phyloP scores from a whole-genome alignment of 2,113 vertebrate species.

The Malurus melanocephalus region DNA sequence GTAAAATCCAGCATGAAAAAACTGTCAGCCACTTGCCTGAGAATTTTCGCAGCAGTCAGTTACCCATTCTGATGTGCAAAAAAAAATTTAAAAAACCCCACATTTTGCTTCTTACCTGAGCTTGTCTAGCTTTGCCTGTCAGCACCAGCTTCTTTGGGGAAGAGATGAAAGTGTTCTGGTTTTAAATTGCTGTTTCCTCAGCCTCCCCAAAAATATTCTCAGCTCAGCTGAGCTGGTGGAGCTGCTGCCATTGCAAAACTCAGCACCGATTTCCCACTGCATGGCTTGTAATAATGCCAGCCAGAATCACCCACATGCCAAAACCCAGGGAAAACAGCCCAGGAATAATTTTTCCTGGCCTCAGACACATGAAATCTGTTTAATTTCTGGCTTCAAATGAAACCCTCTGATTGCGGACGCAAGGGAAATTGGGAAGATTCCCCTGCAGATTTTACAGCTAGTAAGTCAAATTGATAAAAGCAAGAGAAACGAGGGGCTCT shows the following conservation, averaged over 20 bases:
- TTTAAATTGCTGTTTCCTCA: neutral
- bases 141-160: neutral
- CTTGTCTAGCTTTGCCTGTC: neutral
- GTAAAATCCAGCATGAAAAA: slow-evolving; percentile 17
- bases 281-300: neutral
- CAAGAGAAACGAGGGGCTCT: neutral
- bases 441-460: neutral
- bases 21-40: neutral
- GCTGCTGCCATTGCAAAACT: neutral
- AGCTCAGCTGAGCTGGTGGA: neutral
- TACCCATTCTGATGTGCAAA: neutral
- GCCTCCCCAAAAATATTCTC: neutral
- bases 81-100: neutral
- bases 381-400: neutral
- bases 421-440: neutral
- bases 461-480: neutral
- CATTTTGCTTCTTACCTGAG: neutral
- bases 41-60: slow-evolving; percentile 15
- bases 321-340: neutral
- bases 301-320: neutral
- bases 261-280: neutral
- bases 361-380: neutral
- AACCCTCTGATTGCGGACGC: neutral
- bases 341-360: neutral
- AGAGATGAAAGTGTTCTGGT: neutral